A percentile compares a stretch with the other conserved stretches of the same genome.
These are phyloP conservation scores for Circaetus gallicus DNA, from an alignment of 2,113 vertebrate species.

Conservation along the genomic window DNA sequence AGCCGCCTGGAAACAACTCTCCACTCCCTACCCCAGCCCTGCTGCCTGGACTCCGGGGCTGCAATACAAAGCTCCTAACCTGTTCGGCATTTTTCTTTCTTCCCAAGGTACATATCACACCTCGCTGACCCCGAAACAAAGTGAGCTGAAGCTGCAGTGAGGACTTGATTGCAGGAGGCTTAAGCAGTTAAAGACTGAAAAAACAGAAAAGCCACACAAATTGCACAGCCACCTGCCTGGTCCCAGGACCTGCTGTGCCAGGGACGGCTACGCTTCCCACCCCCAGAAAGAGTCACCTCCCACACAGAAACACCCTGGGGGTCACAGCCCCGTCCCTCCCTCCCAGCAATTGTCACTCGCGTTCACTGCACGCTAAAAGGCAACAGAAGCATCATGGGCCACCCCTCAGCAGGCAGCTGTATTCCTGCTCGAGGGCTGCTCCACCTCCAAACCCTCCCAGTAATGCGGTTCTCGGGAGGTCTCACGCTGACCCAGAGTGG, in stretches of 20 bases:
- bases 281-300: no score
- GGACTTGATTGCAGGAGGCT: not conserved
- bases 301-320: no score
- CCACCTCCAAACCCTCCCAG: not conserved
- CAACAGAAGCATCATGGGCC: rapidly evolving
- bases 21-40: not conserved
- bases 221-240: not conserved
- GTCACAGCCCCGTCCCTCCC: rapidly evolving
- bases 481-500: rapidly evolving
- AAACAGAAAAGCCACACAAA: not conserved
- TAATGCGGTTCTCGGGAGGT: rapidly evolving
- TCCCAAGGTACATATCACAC: rapidly evolving
- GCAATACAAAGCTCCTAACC: not conserved
- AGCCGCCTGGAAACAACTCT: rapidly evolving
- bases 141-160: rapidly evolving
- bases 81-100: not conserved
- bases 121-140: not conserved
- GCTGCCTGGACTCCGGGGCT: not conserved
- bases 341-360: rapidly evolving
- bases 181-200: not conserved
- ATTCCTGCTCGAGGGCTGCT: not conserved
- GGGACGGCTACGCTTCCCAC: rapidly evolving
- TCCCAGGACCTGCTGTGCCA: rapidly evolving
- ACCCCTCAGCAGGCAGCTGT: not conserved
- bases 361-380: rapidly evolving